Conservation (phyloP, 2,113 vertebrate genomes). For the Thamnaconus septentrionalis region DNA sequence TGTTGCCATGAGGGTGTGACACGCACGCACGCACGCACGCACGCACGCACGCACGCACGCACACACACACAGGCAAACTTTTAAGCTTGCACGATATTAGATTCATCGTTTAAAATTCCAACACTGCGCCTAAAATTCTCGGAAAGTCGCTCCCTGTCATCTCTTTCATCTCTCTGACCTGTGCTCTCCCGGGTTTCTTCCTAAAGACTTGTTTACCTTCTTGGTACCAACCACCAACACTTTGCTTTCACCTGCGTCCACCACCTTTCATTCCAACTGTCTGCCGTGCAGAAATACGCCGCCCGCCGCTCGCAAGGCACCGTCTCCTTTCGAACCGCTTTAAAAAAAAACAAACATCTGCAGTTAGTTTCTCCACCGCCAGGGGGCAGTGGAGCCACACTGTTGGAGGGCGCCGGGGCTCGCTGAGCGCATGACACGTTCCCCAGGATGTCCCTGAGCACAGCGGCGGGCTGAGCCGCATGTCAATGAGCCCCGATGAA, state of each 20-base stretch:
- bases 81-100: not conserved
- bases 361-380: slow-evolving; percentile 36
- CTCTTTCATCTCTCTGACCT: too few relatives aligned
- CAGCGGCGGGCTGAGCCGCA: slow-evolving; percentile 40
- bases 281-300: too few relatives aligned
- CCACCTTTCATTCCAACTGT: too few relatives aligned
- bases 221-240: too few relatives aligned
- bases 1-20: not conserved
- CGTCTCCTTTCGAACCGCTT: not conserved
- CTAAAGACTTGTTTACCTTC: too few relatives aligned
- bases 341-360: not conserved
- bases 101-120: too few relatives aligned
- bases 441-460: slow-evolving; percentile 40
- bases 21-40: not conserved
- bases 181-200: too few relatives aligned
- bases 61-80: slow-evolving; percentile 20
- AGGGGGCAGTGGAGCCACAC: slow-evolving; percentile 66
- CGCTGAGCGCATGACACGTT: slow-evolving; percentile 11
- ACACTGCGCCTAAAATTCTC: too few relatives aligned
- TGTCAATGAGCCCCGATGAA: slow-evolving; percentile 62
- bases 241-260: too few relatives aligned
- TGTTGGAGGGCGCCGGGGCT: slow-evolving; percentile 18
- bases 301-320: slow-evolving; percentile 20
- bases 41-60: not conserved
- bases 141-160: too few relatives aligned